Base-by-base conservation (phyloP, 2,888 invertebrate species). In the Oxyscelio sp. region DNA sequence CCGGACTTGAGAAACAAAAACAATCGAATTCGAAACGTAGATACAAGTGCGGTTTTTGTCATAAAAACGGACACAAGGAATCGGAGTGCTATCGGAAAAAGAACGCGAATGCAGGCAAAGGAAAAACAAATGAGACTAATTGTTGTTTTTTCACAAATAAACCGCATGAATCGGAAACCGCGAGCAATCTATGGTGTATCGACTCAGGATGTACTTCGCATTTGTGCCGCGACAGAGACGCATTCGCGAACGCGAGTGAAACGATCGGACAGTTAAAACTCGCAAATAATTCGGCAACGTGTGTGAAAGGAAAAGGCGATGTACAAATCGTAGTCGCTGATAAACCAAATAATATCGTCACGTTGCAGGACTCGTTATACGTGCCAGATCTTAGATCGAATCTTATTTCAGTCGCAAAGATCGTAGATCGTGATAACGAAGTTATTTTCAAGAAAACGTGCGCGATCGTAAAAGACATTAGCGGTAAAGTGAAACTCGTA, bases 201-300 rank as follows among this genome's bases (percentile, higher is more conserved):
- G 82, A 82, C 50, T 65, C 58, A 9, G 85, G 83, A 4, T 80
- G 83, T 59, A 85, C 68, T 0, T 83, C 85, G 0, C 86, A 86
- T 5, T 11, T 87, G 13, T 87, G 85, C 15, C 52, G 52, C 6
- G 22, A 85, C 50, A 21, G 22, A 34, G 9, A 48, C 13, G 45
- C 31, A 1, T 75, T 75, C 9, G 34, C 50, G 27, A 17, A 22
- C 9, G 34, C 24, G 3, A 45, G 15, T 15, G 8, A 27, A 1
- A 31, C 1, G 8, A 1, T 0, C 9, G 31, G 45, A 0, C n/a
- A 59, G 2, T 17, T 74, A 17, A 74, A 54, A 24, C 56, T 74
- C 11, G 74, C 74, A 31, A 22, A 56, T 22, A 54, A 48, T 2
- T 21, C 73, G 9, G 34, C n/a, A 1, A 38, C 63, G 13, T 19